A percentile compares a stretch with the other conserved stretches of the same genome.
These are phyloP conservation scores for Oncorhynchus clarkii DNA, from an alignment of 2,113 vertebrate species.

Conservation along the genomic window DNA sequence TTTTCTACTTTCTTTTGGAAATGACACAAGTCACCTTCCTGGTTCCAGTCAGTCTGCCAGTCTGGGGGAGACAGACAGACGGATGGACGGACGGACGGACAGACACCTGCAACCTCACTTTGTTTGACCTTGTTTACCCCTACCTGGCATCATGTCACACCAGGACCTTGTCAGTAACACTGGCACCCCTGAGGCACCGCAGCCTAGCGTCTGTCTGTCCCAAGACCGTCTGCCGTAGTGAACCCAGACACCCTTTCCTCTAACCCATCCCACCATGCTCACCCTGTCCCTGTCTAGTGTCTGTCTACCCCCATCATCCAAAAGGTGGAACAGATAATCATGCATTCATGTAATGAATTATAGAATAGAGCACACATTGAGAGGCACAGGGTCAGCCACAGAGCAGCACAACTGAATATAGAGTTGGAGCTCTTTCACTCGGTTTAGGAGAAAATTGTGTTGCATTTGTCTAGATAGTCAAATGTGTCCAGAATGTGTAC, in stretches of 20 bases:
- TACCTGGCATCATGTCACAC: conserved; percentile 48
- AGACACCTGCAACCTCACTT: conserved; percentile 52
- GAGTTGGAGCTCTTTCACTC: no score
- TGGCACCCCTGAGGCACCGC: conserved; percentile 46
- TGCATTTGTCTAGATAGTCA: not conserved
- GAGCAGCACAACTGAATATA: no score
- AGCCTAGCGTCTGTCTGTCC: conserved; percentile 43
- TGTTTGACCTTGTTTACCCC: conserved; percentile 70
- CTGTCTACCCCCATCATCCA: not conserved
- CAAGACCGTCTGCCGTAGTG: conserved; percentile 32
- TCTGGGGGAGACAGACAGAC: not conserved
- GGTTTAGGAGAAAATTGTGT: not conserved
- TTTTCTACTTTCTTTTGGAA: no score
- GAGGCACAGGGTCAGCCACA: no score
- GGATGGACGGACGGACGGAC: not conserved
- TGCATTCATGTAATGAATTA: no score
- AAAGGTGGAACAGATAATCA: not conserved
- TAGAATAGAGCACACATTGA: no score
- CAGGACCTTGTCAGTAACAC: conserved; percentile 62
- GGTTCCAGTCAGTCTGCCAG: not conserved
- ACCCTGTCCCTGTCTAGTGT: conserved; percentile 16
- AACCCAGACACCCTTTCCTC: conserved; percentile 12
- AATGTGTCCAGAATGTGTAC: no score
- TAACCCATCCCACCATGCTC: conserved; percentile 11
- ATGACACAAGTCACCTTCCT: not conserved